Conservation (phyloP, 2,888 invertebrate genomes). For the Coleophora flavipennella region DNA sequence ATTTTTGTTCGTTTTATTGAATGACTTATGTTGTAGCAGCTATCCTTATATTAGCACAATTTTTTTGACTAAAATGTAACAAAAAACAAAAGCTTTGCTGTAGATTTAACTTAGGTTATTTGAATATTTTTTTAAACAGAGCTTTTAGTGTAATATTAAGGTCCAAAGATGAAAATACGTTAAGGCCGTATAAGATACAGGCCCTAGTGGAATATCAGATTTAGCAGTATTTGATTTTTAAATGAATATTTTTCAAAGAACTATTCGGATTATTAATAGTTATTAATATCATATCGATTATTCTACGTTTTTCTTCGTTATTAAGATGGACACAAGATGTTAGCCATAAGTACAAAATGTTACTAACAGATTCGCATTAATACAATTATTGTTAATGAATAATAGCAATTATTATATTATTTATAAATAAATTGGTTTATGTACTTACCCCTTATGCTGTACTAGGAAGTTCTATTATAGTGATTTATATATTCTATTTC, state of each 20-base stretch:
- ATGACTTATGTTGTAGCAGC: conserved; percentile 30
- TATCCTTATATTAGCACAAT: conserved; percentile 41
- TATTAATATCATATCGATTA: conserved; percentile 13
- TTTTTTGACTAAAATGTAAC: conserved; percentile 43
- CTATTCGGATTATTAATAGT: conserved; percentile 11
- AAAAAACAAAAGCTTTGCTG: conserved; percentile 44
- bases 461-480: conserved; percentile 33
- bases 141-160: conserved; percentile 56
- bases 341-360: conserved; percentile 62
- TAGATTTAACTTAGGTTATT: conserved; percentile 48
- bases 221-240: conserved; percentile 48
- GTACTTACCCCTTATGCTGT: conserved; percentile 53
- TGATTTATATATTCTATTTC: conserved; percentile 34
- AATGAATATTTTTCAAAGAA: conserved; percentile 26
- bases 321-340: conserved; percentile 35
- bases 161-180: conserved; percentile 53
- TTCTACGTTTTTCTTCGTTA: conserved; percentile 34
- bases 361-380: conserved; percentile 50
- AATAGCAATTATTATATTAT: conserved; percentile 15
- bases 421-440: conserved; percentile 53
- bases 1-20: conserved; percentile 20
- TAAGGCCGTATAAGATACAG: conserved; percentile 47
- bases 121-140: conserved; percentile 27
- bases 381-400: conserved; percentile 17
- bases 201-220: conserved; percentile 25